Evolutionary conservation across 2,888 invertebrate genomes (phyloP), one percentile per base, ranked within the genome.

Genomic region (Agrotis segetum): DNA sequence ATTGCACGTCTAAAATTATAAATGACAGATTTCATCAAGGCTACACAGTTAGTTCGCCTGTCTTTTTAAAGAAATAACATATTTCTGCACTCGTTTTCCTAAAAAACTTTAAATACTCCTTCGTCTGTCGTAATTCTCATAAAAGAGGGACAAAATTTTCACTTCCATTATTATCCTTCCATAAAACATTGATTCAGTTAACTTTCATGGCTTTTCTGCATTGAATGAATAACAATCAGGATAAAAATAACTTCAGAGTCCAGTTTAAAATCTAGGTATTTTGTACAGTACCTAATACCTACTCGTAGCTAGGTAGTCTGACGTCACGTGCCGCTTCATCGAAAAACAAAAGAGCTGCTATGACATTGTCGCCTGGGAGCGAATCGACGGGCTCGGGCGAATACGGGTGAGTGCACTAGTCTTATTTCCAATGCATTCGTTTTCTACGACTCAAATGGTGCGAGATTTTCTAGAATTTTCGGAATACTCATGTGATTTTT

Each of bases 371-470:
- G 65, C 40, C 46, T 77, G 66, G 73, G 19, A 60, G 64, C 46
- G 29, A 24, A 53, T 65, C 58, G 60, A 24, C 58, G 69, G 49
- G 62, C 58, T 67, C 29, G 40, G 74, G 21, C 58, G 69, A 50
- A 69, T 62, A 63, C 58, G 65, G 65, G 65, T 76, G 65, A 75
- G 21, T 59, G 69, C 76, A 66, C 76, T 70, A 59, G 81, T 80
- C 81, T 80, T 75, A 81, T 80, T 77, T 74, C 47, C 59, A 74
- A 80, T 80, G 75, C 68, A 80, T 68, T 77, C 24, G 49, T 65
- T 80, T 79, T 68, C 68, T 56, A 44, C 56, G 56, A 40, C 44
- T 58, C 52, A 74, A 74, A 75, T 80, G 55, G 63, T 24, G 68
- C 52, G 49, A 50, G 34, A 24, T 52, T 66, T 65, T 47, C 21